Percentiles rank a stretch among this genome's conserved stretches.
phyloP scores from a whole-genome alignment of 92 coral and sea anemone species.

The Palythoa grandiflora region DNA sequence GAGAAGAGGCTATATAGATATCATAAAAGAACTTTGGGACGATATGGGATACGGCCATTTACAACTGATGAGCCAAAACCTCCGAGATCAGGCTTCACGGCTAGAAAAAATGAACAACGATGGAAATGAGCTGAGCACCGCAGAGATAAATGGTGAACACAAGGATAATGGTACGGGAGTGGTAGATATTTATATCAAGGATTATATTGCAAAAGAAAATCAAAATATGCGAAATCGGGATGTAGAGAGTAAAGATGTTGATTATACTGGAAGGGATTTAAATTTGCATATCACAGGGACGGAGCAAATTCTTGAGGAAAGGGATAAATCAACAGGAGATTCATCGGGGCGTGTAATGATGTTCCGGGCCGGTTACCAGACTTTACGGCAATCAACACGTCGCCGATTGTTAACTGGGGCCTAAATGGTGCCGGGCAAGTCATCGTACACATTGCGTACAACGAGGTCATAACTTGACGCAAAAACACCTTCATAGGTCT shows the following conservation, averaged over 20 bases:
- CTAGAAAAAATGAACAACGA: not conserved
- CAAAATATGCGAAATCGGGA: not conserved
- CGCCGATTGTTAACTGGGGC: not conserved
- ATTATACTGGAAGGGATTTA: constrained; percentile 2
- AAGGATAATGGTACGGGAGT: too few species aligned
- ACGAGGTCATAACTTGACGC: not conserved
- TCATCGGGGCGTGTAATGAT: not conserved
- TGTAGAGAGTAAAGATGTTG: constrained; percentile 2
- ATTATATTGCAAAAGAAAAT: too few species aligned
- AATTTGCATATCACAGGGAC: not conserved
- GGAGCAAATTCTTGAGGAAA: not conserved
- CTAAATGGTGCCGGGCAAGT: not conserved
- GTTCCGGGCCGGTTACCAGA: not conserved
- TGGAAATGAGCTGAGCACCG: too few species aligned
- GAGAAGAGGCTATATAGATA: constrained; percentile 11
- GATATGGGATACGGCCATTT: constrained; percentile 3
- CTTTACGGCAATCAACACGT: not conserved
- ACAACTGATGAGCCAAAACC: constrained; percentile 4
- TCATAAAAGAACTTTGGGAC: constrained; percentile 17
- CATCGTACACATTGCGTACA: not conserved
- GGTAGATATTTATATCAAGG: too few species aligned
- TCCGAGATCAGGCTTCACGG: constrained; percentile 22
- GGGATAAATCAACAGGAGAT: not conserved
- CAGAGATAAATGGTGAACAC: too few species aligned
- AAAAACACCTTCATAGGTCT: constrained; percentile 3